These are phyloP conservation scores for Chloropsis cyanopogon DNA, from an alignment of 2,113 vertebrate genomes.

Conservation along the genomic window DNA sequence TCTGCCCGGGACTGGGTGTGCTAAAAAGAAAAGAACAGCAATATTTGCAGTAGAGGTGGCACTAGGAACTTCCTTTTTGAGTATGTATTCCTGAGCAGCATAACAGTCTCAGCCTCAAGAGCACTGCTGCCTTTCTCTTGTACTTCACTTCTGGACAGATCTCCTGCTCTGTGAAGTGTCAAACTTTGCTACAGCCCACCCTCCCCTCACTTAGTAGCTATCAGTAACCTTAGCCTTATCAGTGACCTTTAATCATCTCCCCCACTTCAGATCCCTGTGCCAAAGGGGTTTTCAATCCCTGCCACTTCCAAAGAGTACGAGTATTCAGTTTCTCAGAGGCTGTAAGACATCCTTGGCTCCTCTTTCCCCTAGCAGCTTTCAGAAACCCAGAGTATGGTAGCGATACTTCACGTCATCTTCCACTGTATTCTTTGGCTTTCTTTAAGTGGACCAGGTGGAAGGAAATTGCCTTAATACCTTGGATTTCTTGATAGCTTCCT, in stretches of 20 bases:
- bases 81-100: background rate
- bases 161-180: background rate
- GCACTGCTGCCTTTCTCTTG: background rate
- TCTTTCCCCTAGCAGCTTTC: background rate
- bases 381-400: background rate
- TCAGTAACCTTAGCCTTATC: background rate
- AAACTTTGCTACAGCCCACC: background rate
- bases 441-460: background rate
- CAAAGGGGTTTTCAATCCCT: background rate
- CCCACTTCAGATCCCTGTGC: background rate
- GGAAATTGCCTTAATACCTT: background rate
- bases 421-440: background rate
- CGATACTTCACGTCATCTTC: background rate
- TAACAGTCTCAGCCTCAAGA: background rate
- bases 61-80: background rate
- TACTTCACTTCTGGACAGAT: background rate
- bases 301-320: background rate
- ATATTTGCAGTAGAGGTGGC: background rate
- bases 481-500: background rate
- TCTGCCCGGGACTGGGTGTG: background rate
- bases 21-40: background rate
- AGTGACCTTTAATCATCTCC: background rate
- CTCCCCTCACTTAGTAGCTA: background rate
- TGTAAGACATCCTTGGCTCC: background rate
- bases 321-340: background rate